Percentiles rank a stretch among this genome's conserved stretches.
These are phyloP conservation scores for Cantharis lateralis DNA, from an alignment of 2,888 invertebrate species.

Conservation along the genomic window DNA sequence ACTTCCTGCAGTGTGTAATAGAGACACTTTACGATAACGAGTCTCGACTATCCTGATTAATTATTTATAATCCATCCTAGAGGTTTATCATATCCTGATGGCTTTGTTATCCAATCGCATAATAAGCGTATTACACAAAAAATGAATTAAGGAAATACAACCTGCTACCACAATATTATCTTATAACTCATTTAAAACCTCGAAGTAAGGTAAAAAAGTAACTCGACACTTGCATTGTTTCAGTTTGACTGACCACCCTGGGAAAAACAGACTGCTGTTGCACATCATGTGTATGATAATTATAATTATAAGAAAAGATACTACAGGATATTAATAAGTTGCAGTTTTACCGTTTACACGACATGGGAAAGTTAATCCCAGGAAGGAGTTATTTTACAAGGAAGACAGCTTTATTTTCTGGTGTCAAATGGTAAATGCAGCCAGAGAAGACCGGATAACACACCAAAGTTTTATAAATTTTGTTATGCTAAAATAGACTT, in stretches of 20 bases:
- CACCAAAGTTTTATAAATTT: slow-evolving; percentile 9
- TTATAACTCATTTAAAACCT: neutral
- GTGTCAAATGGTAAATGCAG: slow-evolving; percentile 8
- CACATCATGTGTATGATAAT: neutral
- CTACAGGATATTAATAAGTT: neutral
- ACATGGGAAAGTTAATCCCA: slow-evolving; percentile 4
- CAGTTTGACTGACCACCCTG: neutral
- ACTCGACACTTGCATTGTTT: neutral
- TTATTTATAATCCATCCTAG: slow-evolving; percentile 45
- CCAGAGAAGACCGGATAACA: slow-evolving; percentile 8
- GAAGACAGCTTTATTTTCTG: slow-evolving; percentile 8
- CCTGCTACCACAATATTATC: neutral
- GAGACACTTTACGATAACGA: slow-evolving; percentile 51
- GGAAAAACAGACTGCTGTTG: neutral
- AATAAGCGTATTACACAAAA: slow-evolving; percentile 20
- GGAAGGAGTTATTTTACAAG: slow-evolving; percentile 6
- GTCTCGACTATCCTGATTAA: slow-evolving; percentile 48
- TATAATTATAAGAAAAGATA: neutral
- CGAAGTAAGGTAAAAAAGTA: neutral
- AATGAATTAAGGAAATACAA: neutral
- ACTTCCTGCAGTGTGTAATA: slow-evolving; percentile 52
- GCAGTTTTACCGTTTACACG: slow-evolving; percentile 1
- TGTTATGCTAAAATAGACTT: neutral
- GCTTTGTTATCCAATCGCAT: slow-evolving; percentile 32
- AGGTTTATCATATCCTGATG: neutral